Conservation (phyloP, 1,140 invertebrate genomes). For the Bombus pascuorum region DNA sequence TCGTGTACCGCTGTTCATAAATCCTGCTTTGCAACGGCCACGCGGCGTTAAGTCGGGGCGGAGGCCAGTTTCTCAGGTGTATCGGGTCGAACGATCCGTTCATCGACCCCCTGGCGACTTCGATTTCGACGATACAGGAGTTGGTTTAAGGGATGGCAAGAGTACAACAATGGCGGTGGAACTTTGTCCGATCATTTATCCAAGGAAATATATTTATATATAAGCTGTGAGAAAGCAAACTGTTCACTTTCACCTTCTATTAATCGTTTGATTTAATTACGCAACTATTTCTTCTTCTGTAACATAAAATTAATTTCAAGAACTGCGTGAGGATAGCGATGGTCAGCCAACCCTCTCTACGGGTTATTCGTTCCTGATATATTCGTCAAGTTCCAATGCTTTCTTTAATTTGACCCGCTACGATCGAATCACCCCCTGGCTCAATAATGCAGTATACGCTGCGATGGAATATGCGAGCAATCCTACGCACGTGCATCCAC, state of each 20-base stretch:
- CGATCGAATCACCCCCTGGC: not conserved
- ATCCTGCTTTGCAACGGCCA: constrained; percentile 14
- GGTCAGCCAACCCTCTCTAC: no score
- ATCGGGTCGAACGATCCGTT: constrained; percentile 8
- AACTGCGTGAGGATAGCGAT: no score
- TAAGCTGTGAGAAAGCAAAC: no score
- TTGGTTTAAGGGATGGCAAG: no score
- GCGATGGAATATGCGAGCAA: constrained; percentile 6
- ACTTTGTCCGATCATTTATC: no score
- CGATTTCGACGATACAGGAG: not conserved
- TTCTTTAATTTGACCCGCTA: not conserved
- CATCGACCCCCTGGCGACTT: not conserved
- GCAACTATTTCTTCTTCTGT: no score
- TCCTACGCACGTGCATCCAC: constrained; percentile 9
- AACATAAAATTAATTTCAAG: no score
- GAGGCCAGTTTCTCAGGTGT: not conserved
- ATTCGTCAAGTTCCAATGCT: not conserved
- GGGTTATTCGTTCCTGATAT: not conserved
- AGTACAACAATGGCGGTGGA: no score
- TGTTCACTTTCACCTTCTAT: no score
- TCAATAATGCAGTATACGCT: not conserved
- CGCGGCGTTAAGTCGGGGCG: not conserved
- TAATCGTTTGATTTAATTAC: no score
- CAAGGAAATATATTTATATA: no score
- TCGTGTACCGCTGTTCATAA: constrained; percentile 40